A percentile compares a stretch with the other conserved stretches of the same genome.
Evolutionary conservation across 2,113 vertebrate genomes (phyloP).

Genomic region (Archocentrus centrarchus): DNA sequence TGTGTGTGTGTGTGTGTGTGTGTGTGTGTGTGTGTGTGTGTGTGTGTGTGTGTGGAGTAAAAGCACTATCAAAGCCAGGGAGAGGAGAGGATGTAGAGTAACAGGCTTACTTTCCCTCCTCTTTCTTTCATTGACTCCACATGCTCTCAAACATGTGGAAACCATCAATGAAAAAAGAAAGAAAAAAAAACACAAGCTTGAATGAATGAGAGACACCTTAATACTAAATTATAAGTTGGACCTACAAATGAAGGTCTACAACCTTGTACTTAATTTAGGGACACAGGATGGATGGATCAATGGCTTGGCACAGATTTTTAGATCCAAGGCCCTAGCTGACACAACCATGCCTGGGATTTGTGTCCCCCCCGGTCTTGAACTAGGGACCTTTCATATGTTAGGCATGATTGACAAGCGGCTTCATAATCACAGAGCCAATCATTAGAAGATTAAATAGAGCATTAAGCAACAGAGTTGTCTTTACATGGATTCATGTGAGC

Average conservation of each 20-base stretch:
- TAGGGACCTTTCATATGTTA: background rate
- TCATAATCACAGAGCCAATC: slow-evolving; percentile 17
- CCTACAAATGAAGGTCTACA: background rate
- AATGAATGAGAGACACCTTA: background rate
- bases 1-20: too few species aligned
- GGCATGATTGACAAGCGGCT: slow-evolving; percentile 12
- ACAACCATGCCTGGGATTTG: background rate
- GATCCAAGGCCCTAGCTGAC: background rate
- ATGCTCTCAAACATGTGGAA: slow-evolving; percentile 59
- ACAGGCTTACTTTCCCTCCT: background rate
- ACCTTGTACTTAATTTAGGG: background rate
- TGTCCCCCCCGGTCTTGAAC: background rate
- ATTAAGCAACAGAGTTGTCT: slow-evolving; percentile 21
- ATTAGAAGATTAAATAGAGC: slow-evolving; percentile 48
- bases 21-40: background rate
- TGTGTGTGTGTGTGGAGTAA: background rate
- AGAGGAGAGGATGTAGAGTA: background rate
- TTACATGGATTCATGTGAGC: slow-evolving; percentile 68
- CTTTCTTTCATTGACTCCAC: background rate
- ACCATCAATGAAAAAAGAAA: slow-evolving; percentile 45
- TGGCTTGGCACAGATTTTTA: background rate
- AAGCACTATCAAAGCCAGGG: background rate
- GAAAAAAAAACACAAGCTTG: background rate
- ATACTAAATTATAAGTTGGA: background rate
- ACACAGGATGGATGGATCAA: background rate